These are phyloP conservation scores for Octodonta nipae DNA, from an alignment of 2,888 invertebrate genomes.

Conservation along the genomic window DNA sequence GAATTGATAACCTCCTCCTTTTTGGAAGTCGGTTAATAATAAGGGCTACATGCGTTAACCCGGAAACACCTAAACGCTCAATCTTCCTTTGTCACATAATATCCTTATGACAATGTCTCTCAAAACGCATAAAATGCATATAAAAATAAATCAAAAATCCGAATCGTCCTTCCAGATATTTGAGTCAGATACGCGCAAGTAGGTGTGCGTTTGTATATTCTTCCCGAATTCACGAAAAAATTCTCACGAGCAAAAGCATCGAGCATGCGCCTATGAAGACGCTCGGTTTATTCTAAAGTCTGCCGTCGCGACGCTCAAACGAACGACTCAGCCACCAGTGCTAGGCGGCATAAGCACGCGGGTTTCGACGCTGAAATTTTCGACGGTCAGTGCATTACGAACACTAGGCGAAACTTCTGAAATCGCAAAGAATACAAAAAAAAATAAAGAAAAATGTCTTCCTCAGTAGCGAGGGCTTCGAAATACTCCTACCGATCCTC, in stretches of 20 bases:
- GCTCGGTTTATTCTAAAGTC: constrained; percentile 27
- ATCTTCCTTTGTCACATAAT: too few relatives aligned
- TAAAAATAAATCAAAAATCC: constrained; percentile 21
- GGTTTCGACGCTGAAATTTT: constrained; percentile 32
- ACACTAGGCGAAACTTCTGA: too few relatives aligned
- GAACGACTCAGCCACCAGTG: constrained; percentile 46
- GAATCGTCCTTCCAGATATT: constrained; percentile 23
- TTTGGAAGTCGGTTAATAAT: too few relatives aligned
- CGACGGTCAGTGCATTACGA: constrained; percentile 31
- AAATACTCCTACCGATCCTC: constrained; percentile 86
- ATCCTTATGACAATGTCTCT: too few relatives aligned
- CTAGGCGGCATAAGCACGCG: constrained; percentile 43
- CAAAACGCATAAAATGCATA: constrained; percentile 23
- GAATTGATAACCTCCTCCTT: too few relatives aligned
- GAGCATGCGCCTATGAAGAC: constrained; percentile 23
- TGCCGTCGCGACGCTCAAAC: constrained; percentile 41
- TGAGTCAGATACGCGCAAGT: constrained; percentile 27
- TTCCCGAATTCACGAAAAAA: background rate
- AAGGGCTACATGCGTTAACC: too few relatives aligned
- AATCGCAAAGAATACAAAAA: background rate
- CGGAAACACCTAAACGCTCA: too few relatives aligned
- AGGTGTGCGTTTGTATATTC: constrained; percentile 13
- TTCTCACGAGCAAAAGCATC: too few relatives aligned
- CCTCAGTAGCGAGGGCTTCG: constrained; percentile 54
- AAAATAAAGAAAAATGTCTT: constrained; percentile 23